phyloP scores from a whole-genome alignment of 2,888 invertebrate genomes.

The Empis stercorea region DNA sequence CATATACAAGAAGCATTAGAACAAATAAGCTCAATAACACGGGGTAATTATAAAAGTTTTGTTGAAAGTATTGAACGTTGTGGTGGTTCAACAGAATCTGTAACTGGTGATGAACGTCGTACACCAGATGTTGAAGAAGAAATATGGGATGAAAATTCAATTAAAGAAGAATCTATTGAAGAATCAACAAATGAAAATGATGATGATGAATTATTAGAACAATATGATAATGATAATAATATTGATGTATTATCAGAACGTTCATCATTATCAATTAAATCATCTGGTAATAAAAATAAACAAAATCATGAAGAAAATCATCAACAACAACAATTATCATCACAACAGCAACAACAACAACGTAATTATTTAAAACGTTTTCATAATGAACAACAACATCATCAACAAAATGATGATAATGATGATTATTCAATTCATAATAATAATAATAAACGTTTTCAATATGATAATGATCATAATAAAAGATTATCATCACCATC shows the following conservation, averaged over 20 bases:
- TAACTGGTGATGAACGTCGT: slow-evolving; percentile 1
- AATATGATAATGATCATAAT: not conserved
- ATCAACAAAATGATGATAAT: not conserved
- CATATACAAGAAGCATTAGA: slow-evolving; percentile 32
- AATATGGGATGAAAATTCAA: slow-evolving; percentile 1
- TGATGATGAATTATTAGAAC: slow-evolving; percentile 1
- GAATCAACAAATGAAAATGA: not conserved
- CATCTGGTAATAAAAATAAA: not conserved
- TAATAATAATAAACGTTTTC: not conserved
- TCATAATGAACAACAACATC: not conserved
- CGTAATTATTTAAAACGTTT: not conserved
- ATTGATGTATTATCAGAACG: not conserved
- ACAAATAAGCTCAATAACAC: slow-evolving; percentile 25
- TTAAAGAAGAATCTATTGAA: slow-evolving; percentile 1
- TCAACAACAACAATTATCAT: not conserved
- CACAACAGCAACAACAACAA: not conserved
- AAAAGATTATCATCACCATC: not conserved
- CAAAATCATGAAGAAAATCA: not conserved
- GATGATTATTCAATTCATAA: not conserved
- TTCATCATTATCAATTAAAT: not conserved
- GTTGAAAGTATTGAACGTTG: slow-evolving; percentile 6
- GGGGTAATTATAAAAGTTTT: slow-evolving; percentile 11
- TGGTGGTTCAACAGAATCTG: slow-evolving; percentile 12
- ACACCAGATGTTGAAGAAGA: slow-evolving; percentile 3
- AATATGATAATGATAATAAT: slow-evolving; percentile 3